Base-by-base conservation (phyloP, 2,888 invertebrate genomes). In the Agapostemon virescens region DNA sequence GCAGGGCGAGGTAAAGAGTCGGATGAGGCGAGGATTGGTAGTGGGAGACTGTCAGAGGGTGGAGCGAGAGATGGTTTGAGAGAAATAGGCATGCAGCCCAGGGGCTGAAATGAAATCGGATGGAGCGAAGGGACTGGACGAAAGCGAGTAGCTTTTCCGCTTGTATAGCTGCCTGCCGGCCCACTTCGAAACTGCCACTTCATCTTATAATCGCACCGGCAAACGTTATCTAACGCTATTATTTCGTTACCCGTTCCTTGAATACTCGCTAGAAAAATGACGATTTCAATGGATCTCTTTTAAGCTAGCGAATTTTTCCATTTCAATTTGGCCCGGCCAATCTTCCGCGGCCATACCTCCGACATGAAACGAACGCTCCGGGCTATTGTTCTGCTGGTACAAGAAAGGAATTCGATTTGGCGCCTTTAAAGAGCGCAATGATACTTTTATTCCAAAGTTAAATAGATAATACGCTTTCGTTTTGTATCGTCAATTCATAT, bases 41-140 rank as follows among this genome's bases (percentile, higher is more conserved):
- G 52, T 23, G 52, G 23, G 52, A 52, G 52, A 23, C 52, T 23
- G 52, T 55, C 52, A 23, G 23, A 23, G 23, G 13, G 52, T 11
- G 11, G 13, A 23, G 52, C 13, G 23, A 26, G 55, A 30, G 26
- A 38, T 64, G 40, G 49, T 30, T 40, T 30, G 17, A 42, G 33
- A 26, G 45, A 66, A 76, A 69, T 70, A 80, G 77, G 74, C 70
- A 72, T 55, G 77, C 69, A 67, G 58, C 58, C 55, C 23, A 26
- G 68, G 36, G 30, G 67, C 49, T 64, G 68, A 40, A 79, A 87
- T 76, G 84, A 85, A 86, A 85, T 85, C 83, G 79, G 69, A 66
- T 42, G 63, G 45, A 77, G 52, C 74, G 58, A 30, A 58, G 17
- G 58, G 58, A 58, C 58, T 58, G 26, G 30, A 17, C 30, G 58